phyloP scores from a whole-genome alignment of 2,113 vertebrate genomes.

The Pachyramphus minor region DNA sequence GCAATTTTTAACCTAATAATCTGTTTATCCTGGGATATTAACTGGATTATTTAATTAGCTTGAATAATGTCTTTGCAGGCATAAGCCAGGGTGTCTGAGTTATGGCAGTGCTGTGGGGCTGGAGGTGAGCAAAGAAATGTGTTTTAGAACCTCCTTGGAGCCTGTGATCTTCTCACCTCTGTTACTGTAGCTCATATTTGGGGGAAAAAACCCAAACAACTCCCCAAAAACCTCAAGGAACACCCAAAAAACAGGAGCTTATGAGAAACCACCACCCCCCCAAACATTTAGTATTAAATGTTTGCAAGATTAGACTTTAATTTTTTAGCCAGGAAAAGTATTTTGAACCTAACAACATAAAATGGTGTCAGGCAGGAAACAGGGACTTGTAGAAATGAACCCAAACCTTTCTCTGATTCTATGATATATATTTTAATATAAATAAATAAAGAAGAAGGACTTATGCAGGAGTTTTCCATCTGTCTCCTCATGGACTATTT shows the following conservation, averaged over 20 bases:
- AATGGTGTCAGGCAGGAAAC: background rate
- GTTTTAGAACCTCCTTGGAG: background rate
- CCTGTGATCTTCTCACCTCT: background rate
- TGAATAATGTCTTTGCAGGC: background rate
- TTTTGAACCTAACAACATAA: background rate
- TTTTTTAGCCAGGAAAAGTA: background rate
- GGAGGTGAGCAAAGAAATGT: background rate
- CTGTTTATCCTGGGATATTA: background rate
- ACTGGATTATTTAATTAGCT: background rate
- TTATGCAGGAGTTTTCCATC: background rate
- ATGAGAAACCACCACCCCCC: background rate
- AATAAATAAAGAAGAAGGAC: background rate
- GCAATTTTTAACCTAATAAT: background rate
- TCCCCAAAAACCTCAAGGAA: background rate
- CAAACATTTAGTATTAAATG: background rate
- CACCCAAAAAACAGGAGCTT: background rate
- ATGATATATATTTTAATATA: background rate
- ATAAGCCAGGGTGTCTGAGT: background rate
- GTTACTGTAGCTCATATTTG: too few relatives aligned
- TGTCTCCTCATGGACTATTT: background rate
- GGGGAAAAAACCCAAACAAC: background rate
- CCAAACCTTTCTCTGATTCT: background rate
- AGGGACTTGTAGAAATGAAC: background rate
- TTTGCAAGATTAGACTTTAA: background rate
- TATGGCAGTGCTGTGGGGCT: rapidly evolving